Conservation (phyloP, 2,888 invertebrate species). For the Drosophila kokeensis region DNA sequence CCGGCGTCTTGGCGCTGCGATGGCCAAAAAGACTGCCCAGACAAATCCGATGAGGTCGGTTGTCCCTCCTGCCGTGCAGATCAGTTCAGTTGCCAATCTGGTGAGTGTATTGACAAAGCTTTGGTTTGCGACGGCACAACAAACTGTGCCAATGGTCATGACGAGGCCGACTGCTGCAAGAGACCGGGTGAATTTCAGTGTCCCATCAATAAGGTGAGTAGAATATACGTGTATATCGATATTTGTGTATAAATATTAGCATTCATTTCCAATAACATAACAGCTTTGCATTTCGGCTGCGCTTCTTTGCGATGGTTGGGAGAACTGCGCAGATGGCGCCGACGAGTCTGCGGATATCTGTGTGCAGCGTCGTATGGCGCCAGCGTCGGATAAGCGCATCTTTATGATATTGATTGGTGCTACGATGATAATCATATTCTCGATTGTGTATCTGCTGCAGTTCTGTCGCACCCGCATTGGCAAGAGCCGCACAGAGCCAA, state of each 20-base stretch:
- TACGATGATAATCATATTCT: constrained; percentile 86
- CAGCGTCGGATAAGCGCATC: constrained; percentile 86
- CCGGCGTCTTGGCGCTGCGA: constrained; percentile 90
- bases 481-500: constrained; percentile 86
- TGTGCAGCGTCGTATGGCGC: constrained; percentile 85
- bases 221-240: neutral
- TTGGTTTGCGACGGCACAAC: constrained; percentile 88
- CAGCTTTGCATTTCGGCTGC: constrained; percentile 88
- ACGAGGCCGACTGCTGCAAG: constrained; percentile 90
- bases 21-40: constrained; percentile 92
- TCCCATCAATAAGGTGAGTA: constrained; percentile 87
- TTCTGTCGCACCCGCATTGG: constrained; percentile 86
- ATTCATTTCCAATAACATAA: neutral
- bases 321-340: constrained; percentile 92
- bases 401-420: constrained; percentile 87
- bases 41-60: constrained; percentile 92
- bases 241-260: neutral
- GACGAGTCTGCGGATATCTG: constrained; percentile 91
- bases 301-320: constrained; percentile 91
- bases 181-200: constrained; percentile 88
- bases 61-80: constrained; percentile 89
- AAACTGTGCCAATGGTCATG: constrained; percentile 89
- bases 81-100: constrained; percentile 88
- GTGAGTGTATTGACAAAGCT: constrained; percentile 87
- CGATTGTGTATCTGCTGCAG: constrained; percentile 86